Evolutionary conservation across 2,888 invertebrate species (phyloP), one percentile per base, ranked within the genome.

Genomic region (Orthosia cruda): DNA sequence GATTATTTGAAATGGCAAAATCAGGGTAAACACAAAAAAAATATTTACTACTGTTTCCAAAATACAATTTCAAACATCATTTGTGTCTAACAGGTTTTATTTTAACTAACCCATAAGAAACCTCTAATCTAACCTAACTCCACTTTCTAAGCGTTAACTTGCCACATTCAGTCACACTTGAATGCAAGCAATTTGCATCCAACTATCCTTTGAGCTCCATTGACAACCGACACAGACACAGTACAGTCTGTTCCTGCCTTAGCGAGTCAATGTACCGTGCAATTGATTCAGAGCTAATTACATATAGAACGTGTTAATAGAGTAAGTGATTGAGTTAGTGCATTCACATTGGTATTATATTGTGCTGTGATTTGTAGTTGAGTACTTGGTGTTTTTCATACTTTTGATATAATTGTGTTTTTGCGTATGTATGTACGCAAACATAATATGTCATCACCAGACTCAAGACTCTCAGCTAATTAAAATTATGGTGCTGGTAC

Each of bases 141-240:
- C 13, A 52, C 18, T 18, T 26, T 57, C 49, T 15, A 58, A 61
- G 57, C 47, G 16, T 74, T 74, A 26, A 58, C 23, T 47, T 52
- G 40, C 75, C 63, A 20, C n/a, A 50, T 78, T 68, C 45, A 59
- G 54, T 40, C 50, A 32, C 23, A 54, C 50, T 52, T 55, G 40
- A 81, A 69, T 86, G 84, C 84, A 80, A 73, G 69, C 40, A 73
- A 80, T 86, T 85, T 86, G 67, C 75, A 78, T 63, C 70, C 23
- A 83, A 70, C 69, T 57, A 59, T 66, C 71, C 62, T 74, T 77
- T 76, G 67, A 69, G 66, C 73, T 68, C 66, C 49, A 52, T 23
- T 70, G 65, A 50, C 49, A 69, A 55, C 67, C 20, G 61, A 62
- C 50, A 68, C 32, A 32, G 7, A 32, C 40, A 40, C 68, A 49